Percentiles rank a stretch among this genome's conserved stretches.
These are phyloP conservation scores for Cantharis lateralis DNA, from an alignment of 2,888 invertebrate genomes.

Conservation along the genomic window DNA sequence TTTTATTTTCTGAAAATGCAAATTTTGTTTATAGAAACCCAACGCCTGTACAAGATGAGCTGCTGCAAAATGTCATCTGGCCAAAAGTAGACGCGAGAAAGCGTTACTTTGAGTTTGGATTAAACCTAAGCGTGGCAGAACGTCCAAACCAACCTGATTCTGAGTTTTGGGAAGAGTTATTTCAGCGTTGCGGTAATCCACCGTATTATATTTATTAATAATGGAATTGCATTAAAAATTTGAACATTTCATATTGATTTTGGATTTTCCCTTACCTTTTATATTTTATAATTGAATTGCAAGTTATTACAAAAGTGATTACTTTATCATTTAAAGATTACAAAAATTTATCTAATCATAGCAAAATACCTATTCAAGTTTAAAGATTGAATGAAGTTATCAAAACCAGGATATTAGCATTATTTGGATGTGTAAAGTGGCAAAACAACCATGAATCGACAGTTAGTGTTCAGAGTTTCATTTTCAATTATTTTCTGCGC, in stretches of 20 bases:
- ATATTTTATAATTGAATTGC: too few species aligned
- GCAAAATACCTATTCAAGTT: too few species aligned
- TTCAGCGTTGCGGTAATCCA: constrained; percentile 27
- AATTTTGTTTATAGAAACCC: constrained; percentile 13
- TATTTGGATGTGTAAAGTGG: background rate
- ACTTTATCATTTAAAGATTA: background rate
- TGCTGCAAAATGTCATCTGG: constrained; percentile 11
- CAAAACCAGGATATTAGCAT: too few species aligned
- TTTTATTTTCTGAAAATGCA: constrained; percentile 24
- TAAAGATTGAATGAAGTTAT: background rate
- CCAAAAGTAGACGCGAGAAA: constrained; percentile 27
- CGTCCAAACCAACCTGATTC: constrained; percentile 33
- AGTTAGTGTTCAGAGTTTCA: background rate
- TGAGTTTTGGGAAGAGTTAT: constrained; percentile 35
- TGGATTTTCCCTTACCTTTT: too few species aligned
- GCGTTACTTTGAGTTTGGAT: constrained; percentile 35
- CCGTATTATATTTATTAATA: constrained; percentile 20
- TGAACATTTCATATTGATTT: too few species aligned
- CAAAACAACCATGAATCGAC: background rate
- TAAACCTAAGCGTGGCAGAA: constrained; percentile 25
- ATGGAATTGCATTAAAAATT: too few species aligned
- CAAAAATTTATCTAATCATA: background rate
- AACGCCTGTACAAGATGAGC: constrained; percentile 1
- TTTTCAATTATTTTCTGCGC: background rate
- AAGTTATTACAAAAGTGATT: background rate